Conservation (phyloP, 2,113 vertebrate genomes). For the Melanerpes formicivorus region DNA sequence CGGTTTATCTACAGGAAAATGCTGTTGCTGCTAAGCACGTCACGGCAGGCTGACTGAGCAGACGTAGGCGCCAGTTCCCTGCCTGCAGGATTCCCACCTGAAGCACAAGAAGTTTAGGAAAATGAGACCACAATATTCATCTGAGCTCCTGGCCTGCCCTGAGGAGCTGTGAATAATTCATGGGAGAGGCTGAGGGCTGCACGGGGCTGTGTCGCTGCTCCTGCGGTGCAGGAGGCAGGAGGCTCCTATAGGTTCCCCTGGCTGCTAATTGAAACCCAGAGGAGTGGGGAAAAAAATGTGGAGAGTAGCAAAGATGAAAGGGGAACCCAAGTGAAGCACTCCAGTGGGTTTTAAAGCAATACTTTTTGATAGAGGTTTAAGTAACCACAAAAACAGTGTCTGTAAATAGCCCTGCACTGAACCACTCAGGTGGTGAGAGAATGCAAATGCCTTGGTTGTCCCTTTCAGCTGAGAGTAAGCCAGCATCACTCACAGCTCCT, state of each 20-base stretch:
- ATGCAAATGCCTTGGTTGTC: background rate
- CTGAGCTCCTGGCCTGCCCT: background rate
- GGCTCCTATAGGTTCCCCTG: background rate
- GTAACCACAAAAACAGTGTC: background rate
- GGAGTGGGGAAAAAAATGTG: background rate
- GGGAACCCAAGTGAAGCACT: background rate
- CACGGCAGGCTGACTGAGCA: background rate
- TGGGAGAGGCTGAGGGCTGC: background rate
- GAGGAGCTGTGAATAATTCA: background rate
- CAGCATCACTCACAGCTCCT: background rate
- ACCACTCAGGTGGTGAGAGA: background rate
- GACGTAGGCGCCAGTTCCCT: background rate
- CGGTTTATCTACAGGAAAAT: background rate
- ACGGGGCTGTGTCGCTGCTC: background rate
- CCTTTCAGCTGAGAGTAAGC: background rate
- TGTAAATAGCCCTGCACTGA: background rate
- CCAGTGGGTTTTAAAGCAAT: background rate
- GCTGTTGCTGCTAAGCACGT: background rate
- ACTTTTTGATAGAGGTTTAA: background rate
- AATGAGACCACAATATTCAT: background rate
- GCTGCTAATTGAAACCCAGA: conserved; percentile 59
- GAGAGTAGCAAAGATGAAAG: conserved; percentile 49
- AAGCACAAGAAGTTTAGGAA: background rate
- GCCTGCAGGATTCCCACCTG: background rate
- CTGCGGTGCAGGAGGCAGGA: background rate